phyloP scores from a whole-genome alignment of 1,140 invertebrate species.

The Trachelipus rathkii region DNA sequence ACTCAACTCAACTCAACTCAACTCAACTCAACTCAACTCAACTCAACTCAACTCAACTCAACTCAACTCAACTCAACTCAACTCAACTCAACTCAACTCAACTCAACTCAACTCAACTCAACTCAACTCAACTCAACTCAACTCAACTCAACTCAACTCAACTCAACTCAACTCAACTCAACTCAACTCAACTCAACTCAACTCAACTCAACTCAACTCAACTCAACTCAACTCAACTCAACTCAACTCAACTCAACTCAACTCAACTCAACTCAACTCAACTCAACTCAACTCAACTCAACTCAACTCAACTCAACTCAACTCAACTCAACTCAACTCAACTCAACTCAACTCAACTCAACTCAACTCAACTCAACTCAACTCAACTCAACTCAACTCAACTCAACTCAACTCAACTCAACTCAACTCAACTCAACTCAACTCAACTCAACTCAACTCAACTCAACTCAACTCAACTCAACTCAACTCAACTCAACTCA shows the following conservation, averaged over 20 bases:
- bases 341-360: not conserved
- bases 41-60: not conserved
- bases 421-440: not conserved
- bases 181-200: not conserved
- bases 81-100: not conserved
- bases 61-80: not conserved
- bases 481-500: not conserved
- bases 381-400: not conserved
- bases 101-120: not conserved
- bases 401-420: not conserved
- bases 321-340: not conserved
- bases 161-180: not conserved
- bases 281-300: not conserved
- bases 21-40: not conserved
- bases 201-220: not conserved
- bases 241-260: not conserved
- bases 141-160: not conserved
- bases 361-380: not conserved
- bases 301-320: not conserved
- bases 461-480: not conserved
- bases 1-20: not conserved
- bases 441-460: not conserved
- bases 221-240: not conserved
- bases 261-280: not conserved
- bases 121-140: not conserved